These are phyloP conservation scores for Pempheris klunzingeri DNA, from an alignment of 2,797 vertebrate species.

Conservation along the genomic window DNA sequence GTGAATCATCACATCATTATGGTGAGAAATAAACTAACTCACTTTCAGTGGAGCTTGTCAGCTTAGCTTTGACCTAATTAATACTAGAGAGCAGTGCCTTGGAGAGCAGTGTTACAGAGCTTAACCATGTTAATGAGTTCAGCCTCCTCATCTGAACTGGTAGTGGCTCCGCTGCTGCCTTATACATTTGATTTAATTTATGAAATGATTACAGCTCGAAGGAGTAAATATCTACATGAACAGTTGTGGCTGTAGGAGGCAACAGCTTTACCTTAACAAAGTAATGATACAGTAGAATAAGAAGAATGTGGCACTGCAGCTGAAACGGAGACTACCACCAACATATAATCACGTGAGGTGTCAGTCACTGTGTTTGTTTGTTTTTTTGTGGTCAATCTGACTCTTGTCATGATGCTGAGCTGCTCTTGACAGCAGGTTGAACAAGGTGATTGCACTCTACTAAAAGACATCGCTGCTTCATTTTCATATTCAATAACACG, in stretches of 20 bases:
- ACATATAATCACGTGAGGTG: slow-evolving; percentile 3
- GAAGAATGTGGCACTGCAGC: neutral
- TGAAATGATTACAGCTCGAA: slow-evolving; percentile 31
- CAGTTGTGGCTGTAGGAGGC: neutral
- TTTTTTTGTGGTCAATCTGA: neutral
- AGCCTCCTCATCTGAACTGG: slow-evolving; percentile 51
- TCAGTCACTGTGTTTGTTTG: too few species aligned
- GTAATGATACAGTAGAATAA: neutral
- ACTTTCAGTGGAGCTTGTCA: slow-evolving; percentile 47
- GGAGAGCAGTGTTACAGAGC: slow-evolving; percentile 46
- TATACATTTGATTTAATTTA: slow-evolving; percentile 47
- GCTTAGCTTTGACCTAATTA: slow-evolving; percentile 73
- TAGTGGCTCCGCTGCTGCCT: neutral
- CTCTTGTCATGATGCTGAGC: slow-evolving; percentile 3
- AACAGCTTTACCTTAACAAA: neutral
- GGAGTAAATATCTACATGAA: slow-evolving; percentile 25
- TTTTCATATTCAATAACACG: neutral
- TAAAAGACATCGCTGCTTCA: too few species aligned
- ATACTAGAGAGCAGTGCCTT: slow-evolving; percentile 55
- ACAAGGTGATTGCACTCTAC: neutral
- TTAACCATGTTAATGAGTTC: slow-evolving; percentile 73
- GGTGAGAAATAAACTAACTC: slow-evolving; percentile 43
- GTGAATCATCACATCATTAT: slow-evolving; percentile 43
- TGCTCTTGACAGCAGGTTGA: slow-evolving; percentile 10
- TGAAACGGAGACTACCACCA: neutral